Conservation (phyloP, 2,888 invertebrate genomes). For the Torymus texanus region DNA sequence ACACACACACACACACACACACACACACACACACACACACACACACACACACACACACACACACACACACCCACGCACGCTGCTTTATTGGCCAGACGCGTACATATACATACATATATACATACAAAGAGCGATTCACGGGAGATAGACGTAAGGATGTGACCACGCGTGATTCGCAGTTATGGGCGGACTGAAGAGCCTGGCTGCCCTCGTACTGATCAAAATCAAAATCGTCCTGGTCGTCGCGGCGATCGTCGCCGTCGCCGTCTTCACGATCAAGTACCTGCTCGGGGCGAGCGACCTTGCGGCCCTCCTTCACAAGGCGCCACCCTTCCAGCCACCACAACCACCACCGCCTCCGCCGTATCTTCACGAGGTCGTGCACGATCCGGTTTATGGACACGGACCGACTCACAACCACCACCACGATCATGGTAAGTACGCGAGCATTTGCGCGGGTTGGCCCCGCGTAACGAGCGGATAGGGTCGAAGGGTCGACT, state of each 20-base stretch:
- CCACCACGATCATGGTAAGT: too few species aligned
- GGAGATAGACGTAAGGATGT: not conserved
- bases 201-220: slow-evolving; percentile 62
- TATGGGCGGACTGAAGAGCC: slow-evolving; percentile 64
- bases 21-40: too few species aligned
- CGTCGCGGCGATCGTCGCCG: slow-evolving; percentile 61
- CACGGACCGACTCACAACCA: slow-evolving; percentile 25
- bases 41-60: too few species aligned
- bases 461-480: too few species aligned
- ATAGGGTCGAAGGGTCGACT: too few species aligned
- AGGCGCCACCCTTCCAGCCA: slow-evolving; percentile 6
- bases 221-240: slow-evolving; percentile 66
- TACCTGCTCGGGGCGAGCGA: slow-evolving; percentile 54
- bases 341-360: slow-evolving; percentile 19
- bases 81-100: not conserved
- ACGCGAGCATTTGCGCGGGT: too few species aligned
- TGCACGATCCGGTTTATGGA: slow-evolving; percentile 58
- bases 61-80: too few species aligned
- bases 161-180: slow-evolving; percentile 57
- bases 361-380: slow-evolving; percentile 37
- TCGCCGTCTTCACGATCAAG: slow-evolving; percentile 63
- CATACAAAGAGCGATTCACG: not conserved
- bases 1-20: too few species aligned
- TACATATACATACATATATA: not conserved
- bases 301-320: slow-evolving; percentile 43